Conservation (phyloP, 2,797 vertebrate genomes). For the Antennarius maculatus region DNA sequence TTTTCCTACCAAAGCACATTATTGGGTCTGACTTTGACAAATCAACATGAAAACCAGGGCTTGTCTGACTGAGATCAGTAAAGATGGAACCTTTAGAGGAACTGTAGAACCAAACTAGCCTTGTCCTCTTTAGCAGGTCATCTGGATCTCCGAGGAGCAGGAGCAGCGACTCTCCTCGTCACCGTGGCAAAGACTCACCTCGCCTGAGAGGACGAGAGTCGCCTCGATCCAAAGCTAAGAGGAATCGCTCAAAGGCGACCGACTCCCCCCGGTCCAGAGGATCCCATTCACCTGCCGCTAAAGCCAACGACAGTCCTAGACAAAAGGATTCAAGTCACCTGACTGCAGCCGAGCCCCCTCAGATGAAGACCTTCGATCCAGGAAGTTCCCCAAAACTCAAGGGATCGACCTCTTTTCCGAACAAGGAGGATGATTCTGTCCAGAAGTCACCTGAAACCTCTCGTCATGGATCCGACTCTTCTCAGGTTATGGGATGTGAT, state of each 20-base stretch:
- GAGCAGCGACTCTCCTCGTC: slow-evolving; percentile 73
- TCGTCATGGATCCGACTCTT: slow-evolving; percentile 4
- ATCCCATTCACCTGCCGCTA: slow-evolving; percentile 54
- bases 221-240: slow-evolving; percentile 74
- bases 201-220: slow-evolving; percentile 71
- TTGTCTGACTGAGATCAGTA: too few relatives aligned
- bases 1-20: too few relatives aligned
- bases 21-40: too few relatives aligned
- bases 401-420: not conserved
- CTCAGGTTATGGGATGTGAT: slow-evolving; percentile 31
- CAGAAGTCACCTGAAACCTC: slow-evolving; percentile 4
- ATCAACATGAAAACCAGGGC: too few relatives aligned
- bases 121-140: slow-evolving; percentile 53
- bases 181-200: slow-evolving; percentile 67
- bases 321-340: slow-evolving; percentile 22
- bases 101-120: not conserved
- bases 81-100: too few relatives aligned
- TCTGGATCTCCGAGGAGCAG: slow-evolving; percentile 73
- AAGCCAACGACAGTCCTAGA: slow-evolving; percentile 57
- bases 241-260: slow-evolving; percentile 60
- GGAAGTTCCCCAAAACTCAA: slow-evolving; percentile 26
- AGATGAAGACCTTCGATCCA: not conserved
- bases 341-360: slow-evolving; percentile 6
- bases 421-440: slow-evolving; percentile 6
- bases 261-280: slow-evolving; percentile 69